Percentiles rank a stretch among this genome's conserved stretches.
phyloP scores from a whole-genome alignment of 1,140 invertebrate species.

The Drosophila serrata region DNA sequence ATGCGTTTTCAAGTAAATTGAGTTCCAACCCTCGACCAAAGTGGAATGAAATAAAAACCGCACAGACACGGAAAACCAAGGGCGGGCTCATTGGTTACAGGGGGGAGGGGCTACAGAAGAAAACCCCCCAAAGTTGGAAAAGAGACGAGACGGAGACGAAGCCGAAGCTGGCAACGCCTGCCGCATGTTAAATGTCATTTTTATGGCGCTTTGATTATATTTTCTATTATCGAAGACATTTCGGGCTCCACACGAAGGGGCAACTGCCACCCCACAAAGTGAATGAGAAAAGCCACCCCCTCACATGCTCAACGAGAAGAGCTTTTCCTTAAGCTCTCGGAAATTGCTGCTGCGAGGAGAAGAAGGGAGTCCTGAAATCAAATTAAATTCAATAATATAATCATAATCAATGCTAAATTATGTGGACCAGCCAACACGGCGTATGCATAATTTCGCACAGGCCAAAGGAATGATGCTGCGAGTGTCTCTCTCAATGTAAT shows the following conservation, averaged over 20 bases:
- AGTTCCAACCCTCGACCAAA: slow-evolving; percentile 81
- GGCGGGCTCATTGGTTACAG: slow-evolving; percentile 16
- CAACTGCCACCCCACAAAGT: slow-evolving; percentile 42
- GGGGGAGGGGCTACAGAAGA: no score
- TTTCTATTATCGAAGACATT: slow-evolving; percentile 84
- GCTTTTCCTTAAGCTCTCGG: slow-evolving; percentile 66
- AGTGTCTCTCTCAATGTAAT: slow-evolving; percentile 57
- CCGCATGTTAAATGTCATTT: slow-evolving; percentile 84
- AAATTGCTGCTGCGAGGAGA: slow-evolving; percentile 15
- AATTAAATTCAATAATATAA: slow-evolving; percentile 84
- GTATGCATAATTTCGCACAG: slow-evolving; percentile 73
- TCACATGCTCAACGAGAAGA: slow-evolving; percentile 34
- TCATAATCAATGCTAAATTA: slow-evolving; percentile 83
- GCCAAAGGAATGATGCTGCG: slow-evolving; percentile 19
- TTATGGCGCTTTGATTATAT: slow-evolving; percentile 84
- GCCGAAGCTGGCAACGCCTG: slow-evolving; percentile 71
- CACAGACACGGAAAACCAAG: slow-evolving; percentile 53
- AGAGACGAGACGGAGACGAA: slow-evolving; percentile 45
- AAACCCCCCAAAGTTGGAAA: slow-evolving; percentile 21
- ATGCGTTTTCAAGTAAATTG: slow-evolving; percentile 84
- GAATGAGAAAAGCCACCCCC: slow-evolving; percentile 21
- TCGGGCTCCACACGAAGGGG: slow-evolving; percentile 56
- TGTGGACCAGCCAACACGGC: slow-evolving; percentile 68
- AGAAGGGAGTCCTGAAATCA: slow-evolving; percentile 67
- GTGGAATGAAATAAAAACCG: slow-evolving; percentile 83